Evolutionary conservation across 2,888 invertebrate genomes (phyloP).

Genomic region (Drosophila borborema): DNA sequence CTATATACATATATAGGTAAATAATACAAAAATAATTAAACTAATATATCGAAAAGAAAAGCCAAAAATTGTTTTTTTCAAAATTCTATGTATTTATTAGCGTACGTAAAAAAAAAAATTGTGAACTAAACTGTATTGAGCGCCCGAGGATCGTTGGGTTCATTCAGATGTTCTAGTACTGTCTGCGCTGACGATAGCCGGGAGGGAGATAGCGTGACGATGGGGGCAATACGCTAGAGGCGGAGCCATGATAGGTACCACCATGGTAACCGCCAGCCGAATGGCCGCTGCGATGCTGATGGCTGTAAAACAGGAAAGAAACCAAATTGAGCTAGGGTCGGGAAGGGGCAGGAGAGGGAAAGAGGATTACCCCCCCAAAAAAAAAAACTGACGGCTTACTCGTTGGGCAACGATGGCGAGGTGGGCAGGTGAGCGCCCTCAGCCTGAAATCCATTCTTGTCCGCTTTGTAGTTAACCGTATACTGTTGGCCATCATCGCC

Average conservation of each 20-base stretch:
- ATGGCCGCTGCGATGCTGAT: conserved; percentile 50
- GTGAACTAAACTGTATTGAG: neutral
- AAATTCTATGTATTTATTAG: conserved; percentile 12
- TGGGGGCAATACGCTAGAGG: conserved; percentile 62
- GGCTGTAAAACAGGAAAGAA: conserved; percentile 38
- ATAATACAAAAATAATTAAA: no score
- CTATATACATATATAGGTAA: neutral
- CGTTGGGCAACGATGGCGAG: conserved; percentile 89
- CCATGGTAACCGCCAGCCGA: conserved; percentile 44
- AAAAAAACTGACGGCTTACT: conserved; percentile 43
- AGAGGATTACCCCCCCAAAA: neutral
- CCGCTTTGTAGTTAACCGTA: conserved; percentile 89
- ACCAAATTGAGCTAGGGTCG: neutral
- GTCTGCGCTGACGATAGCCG: conserved; percentile 68
- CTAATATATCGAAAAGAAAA: neutral
- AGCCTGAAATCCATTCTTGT: conserved; percentile 91
- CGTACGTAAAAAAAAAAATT: conserved; percentile 18
- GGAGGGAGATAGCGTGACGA: conserved; percentile 81
- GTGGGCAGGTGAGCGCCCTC: conserved; percentile 92
- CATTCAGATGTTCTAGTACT: conserved; percentile 40
- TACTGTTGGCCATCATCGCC: conserved; percentile 88
- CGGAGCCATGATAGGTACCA: conserved; percentile 53
- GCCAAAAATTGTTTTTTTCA: neutral
- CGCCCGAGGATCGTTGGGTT: conserved; percentile 4
- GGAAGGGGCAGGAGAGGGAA: neutral